These are phyloP conservation scores for Catocala fraxini DNA, from an alignment of 2,888 invertebrate genomes.

Conservation along the genomic window DNA sequence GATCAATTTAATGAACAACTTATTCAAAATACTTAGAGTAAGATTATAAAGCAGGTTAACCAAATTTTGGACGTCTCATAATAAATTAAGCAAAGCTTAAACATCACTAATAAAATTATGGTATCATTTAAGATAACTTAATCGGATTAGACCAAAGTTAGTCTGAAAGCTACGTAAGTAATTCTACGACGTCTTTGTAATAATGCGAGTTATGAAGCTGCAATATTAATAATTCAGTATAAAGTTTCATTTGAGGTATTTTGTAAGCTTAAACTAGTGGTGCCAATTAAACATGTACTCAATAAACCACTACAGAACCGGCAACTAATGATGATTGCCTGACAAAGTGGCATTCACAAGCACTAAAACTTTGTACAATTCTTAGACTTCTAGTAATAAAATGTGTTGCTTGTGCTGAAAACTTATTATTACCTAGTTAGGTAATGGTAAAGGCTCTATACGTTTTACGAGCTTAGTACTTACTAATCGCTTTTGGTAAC, in stretches of 20 bases:
- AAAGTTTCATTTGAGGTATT: slow-evolving; percentile 11
- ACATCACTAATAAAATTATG: too few relatives aligned
- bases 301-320: slow-evolving; percentile 25
- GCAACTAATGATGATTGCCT: slow-evolving; percentile 34
- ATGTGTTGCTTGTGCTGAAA: slow-evolving; percentile 6
- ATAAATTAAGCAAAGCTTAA: too few relatives aligned
- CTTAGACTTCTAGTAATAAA: slow-evolving; percentile 9
- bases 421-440: slow-evolving; percentile 3
- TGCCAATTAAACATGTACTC: slow-evolving; percentile 8
- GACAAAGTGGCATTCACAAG: slow-evolving; percentile 24
- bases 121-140: too few relatives aligned
- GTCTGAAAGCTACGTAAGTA: neutral
- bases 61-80: too few relatives aligned
- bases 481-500: too few relatives aligned
- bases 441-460: neutral
- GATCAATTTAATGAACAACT: too few relatives aligned
- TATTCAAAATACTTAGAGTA: too few relatives aligned
- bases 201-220: slow-evolving; percentile 10
- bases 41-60: too few relatives aligned
- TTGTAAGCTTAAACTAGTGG: slow-evolving; percentile 5
- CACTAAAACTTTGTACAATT: slow-evolving; percentile 20
- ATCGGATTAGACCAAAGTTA: too few relatives aligned
- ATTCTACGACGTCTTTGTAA: neutral
- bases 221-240: slow-evolving; percentile 8
- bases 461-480: too few relatives aligned